phyloP scores from a whole-genome alignment of 2,797 vertebrate species.

The Sylvia borin region DNA sequence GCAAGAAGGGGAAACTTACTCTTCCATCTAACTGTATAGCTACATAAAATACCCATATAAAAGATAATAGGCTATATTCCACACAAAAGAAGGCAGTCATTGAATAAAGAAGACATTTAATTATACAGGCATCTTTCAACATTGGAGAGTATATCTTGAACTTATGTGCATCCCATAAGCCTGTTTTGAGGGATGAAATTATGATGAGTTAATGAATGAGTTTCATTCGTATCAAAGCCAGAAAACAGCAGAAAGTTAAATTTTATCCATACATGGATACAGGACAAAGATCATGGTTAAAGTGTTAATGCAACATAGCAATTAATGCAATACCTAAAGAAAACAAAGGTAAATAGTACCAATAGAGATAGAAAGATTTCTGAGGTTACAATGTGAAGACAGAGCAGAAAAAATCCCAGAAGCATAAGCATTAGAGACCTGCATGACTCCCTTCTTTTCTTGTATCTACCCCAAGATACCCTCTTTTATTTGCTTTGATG shows the following conservation, averaged over 20 bases:
- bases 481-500: conserved; percentile 1
- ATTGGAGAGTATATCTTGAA: background rate
- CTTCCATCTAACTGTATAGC: background rate
- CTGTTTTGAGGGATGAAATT: background rate
- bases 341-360: background rate
- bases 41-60: conserved; percentile 21
- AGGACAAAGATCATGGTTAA: background rate
- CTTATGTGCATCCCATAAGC: background rate
- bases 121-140: background rate
- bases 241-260: background rate
- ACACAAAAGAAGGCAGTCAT: background rate
- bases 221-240: background rate
- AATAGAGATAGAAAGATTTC: background rate
- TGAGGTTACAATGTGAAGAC: background rate
- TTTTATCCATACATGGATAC: background rate
- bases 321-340: background rate
- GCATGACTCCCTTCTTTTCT: background rate
- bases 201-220: background rate
- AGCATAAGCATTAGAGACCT: background rate
- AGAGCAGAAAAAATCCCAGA: background rate
- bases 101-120: conserved; percentile 6
- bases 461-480: background rate
- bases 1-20: background rate
- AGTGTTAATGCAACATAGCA: background rate
- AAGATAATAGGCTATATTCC: background rate